phyloP scores from a whole-genome alignment of 30 jellyfish, hydroid and myxozoan species.

The Mastigias papua region DNA sequence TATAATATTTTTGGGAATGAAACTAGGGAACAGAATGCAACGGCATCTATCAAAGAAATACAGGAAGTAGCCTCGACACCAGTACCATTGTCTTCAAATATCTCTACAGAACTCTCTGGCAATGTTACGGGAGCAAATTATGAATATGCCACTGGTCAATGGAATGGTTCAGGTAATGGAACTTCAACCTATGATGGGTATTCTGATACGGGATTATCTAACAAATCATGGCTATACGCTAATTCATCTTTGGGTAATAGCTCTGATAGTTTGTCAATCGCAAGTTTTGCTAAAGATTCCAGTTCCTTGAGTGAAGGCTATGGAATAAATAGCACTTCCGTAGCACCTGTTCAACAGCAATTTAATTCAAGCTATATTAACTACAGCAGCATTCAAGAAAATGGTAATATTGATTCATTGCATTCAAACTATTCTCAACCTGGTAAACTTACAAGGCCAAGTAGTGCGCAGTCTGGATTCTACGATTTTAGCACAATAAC shows the following conservation, averaged over 20 bases:
- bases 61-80: too few species aligned
- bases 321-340: too few species aligned
- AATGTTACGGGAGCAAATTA: neutral
- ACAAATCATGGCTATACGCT: neutral
- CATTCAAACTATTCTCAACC: neutral
- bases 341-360: too few species aligned
- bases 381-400: too few species aligned
- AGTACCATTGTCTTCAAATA: too few species aligned
- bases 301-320: too few species aligned
- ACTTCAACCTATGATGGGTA: neutral
- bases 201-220: neutral
- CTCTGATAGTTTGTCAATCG: neutral
- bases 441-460: too few species aligned
- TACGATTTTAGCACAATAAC: conserved; percentile 29
- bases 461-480: conserved; percentile 1
- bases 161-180: neutral
- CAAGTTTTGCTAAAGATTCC: too few species aligned
- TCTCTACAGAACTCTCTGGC: too few species aligned
- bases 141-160: neutral
- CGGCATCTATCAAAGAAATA: neutral
- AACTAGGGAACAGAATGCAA: neutral
- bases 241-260: neutral
- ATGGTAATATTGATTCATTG: too few species aligned
- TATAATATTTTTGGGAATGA: neutral
- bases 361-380: too few species aligned